Percentiles rank a stretch among this genome's conserved stretches.
phyloP scores from a whole-genome alignment of 2,113 vertebrate species.

The Petrocephalus microphthalmus region DNA sequence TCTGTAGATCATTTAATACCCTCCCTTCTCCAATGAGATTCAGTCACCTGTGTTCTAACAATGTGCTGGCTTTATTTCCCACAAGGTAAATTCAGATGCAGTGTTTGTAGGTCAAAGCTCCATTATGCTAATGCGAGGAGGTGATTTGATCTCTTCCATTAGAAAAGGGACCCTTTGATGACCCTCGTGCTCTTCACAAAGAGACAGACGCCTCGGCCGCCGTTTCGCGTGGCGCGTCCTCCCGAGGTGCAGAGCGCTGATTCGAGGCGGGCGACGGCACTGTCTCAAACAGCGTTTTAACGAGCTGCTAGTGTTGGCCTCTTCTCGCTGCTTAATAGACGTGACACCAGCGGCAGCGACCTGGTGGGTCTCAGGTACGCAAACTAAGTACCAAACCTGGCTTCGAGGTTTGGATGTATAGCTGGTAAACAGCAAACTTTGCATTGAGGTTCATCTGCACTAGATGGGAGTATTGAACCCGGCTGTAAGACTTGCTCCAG shows the following conservation, averaged over 20 bases:
- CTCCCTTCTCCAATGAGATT: not conserved
- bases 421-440: not conserved
- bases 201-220: not conserved
- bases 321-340: not conserved
- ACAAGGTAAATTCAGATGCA: not conserved
- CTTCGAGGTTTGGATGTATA: not conserved
- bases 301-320: not conserved
- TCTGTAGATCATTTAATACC: not conserved
- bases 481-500: not conserved
- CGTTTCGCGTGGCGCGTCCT: not conserved
- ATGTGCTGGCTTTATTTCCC: conserved; percentile 33
- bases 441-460: not conserved
- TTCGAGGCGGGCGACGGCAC: not conserved
- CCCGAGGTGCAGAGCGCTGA: not conserved
- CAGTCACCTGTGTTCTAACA: not conserved
- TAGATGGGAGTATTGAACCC: not conserved
- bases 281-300: conserved; percentile 4
- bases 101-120: conserved; percentile 19
- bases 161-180: conserved; percentile 24
- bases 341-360: too few relatives aligned
- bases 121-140: conserved; percentile 25
- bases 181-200: conserved; percentile 17
- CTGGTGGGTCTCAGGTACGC: not conserved
- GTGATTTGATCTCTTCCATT: conserved; percentile 25
- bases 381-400: not conserved